These are phyloP conservation scores for Gerosis bhagava DNA, from an alignment of 2,888 invertebrate genomes.

Conservation along the genomic window DNA sequence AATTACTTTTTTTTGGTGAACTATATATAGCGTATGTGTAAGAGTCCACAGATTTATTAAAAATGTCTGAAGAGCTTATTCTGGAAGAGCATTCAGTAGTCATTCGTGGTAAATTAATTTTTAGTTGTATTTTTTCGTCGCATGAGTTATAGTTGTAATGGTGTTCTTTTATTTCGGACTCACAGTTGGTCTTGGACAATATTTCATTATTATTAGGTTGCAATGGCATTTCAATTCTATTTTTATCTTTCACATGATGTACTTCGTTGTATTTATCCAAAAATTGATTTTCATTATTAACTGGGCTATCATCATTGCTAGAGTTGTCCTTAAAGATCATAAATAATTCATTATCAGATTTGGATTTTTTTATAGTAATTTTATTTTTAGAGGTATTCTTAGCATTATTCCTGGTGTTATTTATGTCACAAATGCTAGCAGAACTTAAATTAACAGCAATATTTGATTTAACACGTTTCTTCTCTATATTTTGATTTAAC, in stretches of 20 bases:
- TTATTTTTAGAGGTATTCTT: constrained; percentile 30
- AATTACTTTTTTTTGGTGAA: constrained; percentile 26
- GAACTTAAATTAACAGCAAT: constrained; percentile 7
- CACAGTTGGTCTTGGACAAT: too few relatives aligned
- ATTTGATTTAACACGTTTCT: constrained; percentile 25
- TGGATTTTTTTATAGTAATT: constrained; percentile 28
- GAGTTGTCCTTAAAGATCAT: constrained; percentile 59
- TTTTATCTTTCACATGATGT: too few relatives aligned
- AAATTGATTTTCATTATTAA: constrained; percentile 19
- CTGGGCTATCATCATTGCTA: constrained; percentile 31
- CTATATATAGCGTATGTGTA: constrained; percentile 40
- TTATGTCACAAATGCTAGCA: constrained; percentile 34
- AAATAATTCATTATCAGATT: constrained; percentile 54
- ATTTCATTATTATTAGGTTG: too few relatives aligned
- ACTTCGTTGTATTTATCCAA: constrained; percentile 19
- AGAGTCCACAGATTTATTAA: constrained; percentile 52
- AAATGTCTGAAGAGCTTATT: constrained; percentile 46
- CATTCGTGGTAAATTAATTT: constrained; percentile 48
- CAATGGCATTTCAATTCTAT: too few relatives aligned
- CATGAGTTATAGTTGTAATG: too few relatives aligned
- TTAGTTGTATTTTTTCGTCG: too few relatives aligned
- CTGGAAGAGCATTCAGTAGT: constrained; percentile 42
- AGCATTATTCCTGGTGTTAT: constrained; percentile 26
- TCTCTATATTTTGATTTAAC: too few relatives aligned
- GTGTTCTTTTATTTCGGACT: too few relatives aligned